phyloP scores from a whole-genome alignment of 2,888 invertebrate genomes.

The Sarcophaga variegata region DNA sequence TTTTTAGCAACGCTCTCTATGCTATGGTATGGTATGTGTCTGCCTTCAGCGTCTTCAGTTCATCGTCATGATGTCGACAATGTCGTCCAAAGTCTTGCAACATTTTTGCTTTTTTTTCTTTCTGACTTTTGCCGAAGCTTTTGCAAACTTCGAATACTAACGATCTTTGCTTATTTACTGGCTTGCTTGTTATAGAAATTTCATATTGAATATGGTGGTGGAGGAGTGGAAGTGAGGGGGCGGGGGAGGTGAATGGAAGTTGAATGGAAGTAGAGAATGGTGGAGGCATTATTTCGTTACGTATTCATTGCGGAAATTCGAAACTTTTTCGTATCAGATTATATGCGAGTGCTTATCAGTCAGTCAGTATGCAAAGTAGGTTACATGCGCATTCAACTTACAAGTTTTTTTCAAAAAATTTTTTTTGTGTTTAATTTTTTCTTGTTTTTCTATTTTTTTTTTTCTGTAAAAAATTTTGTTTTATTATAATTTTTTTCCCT shows the following conservation, averaged over 20 bases:
- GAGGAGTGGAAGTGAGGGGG: no score
- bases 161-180: no score
- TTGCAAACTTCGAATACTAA: no score
- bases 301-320: conserved; percentile 55
- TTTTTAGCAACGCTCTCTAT: not conserved
- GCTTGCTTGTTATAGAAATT: no score
- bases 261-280: not conserved
- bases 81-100: conserved; percentile 18
- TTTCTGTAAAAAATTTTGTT: not conserved
- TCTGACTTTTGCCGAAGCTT: not conserved
- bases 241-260: not conserved
- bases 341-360: not conserved
- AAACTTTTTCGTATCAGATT: conserved; percentile 46
- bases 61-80: conserved; percentile 12
- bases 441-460: not conserved
- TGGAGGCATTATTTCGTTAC: conserved; percentile 25
- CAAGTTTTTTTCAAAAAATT: not conserved
- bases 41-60: not conserved
- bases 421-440: no score
- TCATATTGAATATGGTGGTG: no score
- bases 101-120: not conserved
- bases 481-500: not conserved
- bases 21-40: not conserved
- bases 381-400: conserved; percentile 44
- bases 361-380: conserved; percentile 56